These are phyloP conservation scores for Siniperca obscura DNA, from an alignment of 2,797 vertebrate species.

Conservation along the genomic window DNA sequence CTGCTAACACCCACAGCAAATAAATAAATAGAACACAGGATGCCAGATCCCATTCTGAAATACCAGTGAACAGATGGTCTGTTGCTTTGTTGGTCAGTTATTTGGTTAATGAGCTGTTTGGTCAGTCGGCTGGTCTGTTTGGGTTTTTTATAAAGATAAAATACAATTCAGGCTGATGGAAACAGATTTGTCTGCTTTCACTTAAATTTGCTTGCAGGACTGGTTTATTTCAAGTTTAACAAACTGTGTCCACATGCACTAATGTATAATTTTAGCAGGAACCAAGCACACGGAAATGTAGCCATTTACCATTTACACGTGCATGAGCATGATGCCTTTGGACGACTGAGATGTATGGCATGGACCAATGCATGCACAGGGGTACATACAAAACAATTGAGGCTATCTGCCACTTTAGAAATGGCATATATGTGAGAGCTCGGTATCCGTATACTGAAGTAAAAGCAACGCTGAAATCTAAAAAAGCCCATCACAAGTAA, in stretches of 20 bases:
- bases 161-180: not conserved
- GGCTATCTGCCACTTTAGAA: too few species aligned
- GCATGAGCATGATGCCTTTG: not conserved
- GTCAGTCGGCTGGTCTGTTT: not conserved
- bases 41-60: conserved; percentile 17
- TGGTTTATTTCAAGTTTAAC: not conserved
- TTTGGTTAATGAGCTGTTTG: conserved; percentile 45
- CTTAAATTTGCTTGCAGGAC: not conserved
- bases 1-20: conserved; percentile 49
- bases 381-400: too few species aligned
- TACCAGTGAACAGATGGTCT: conserved; percentile 42
- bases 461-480: too few species aligned
- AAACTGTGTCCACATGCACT: not conserved
- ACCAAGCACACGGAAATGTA: too few species aligned
- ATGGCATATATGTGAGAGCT: not conserved
- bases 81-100: conserved; percentile 29
- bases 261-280: not conserved
- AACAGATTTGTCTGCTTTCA: not conserved
- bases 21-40: conserved; percentile 17
- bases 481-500: too few species aligned
- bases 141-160: conserved; percentile 11
- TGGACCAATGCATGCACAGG: not conserved
- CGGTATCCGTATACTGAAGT: not conserved
- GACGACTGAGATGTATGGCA: not conserved
- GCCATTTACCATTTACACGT: too few species aligned